Evolutionary conservation across 1,140 invertebrate genomes (phyloP).

Genomic region (Zaprionus ghesquierei): DNA sequence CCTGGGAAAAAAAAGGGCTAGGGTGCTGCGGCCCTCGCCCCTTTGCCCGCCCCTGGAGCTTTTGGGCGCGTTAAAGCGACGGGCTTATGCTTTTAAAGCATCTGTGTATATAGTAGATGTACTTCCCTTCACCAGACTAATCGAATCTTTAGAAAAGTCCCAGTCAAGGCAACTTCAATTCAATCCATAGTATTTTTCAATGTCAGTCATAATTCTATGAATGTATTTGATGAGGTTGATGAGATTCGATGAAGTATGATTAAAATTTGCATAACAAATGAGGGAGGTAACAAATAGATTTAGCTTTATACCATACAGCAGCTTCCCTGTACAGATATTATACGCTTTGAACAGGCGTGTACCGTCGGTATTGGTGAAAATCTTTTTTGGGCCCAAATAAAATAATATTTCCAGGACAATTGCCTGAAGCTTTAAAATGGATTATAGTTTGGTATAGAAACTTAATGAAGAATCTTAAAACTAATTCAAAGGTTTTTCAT

Average conservation of each 20-base stretch:
- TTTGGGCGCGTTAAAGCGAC: background rate
- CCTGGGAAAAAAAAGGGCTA: constrained; percentile 8
- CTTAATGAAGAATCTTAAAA: too few species aligned
- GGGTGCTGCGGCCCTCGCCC: background rate
- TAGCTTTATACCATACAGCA: background rate
- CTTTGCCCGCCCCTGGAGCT: background rate
- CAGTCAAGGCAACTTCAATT: background rate
- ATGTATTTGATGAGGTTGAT: background rate
- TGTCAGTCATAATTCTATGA: background rate
- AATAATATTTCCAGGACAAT: too few species aligned
- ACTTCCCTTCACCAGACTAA: background rate
- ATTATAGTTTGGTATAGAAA: too few species aligned
- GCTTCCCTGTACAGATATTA: background rate
- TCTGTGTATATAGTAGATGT: background rate
- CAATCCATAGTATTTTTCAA: background rate
- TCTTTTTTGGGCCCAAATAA: too few species aligned
- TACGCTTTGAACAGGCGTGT: background rate
- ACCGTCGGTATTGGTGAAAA: too few species aligned
- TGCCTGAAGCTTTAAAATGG: too few species aligned
- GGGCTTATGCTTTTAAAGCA: background rate
- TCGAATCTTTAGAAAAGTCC: background rate
- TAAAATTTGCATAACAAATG: background rate
- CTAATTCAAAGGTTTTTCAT: too few species aligned
- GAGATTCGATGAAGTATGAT: background rate
- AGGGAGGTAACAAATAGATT: background rate